These are phyloP conservation scores for Tetramorium simillimum DNA, from an alignment of 1,140 invertebrate species.

Conservation along the genomic window DNA sequence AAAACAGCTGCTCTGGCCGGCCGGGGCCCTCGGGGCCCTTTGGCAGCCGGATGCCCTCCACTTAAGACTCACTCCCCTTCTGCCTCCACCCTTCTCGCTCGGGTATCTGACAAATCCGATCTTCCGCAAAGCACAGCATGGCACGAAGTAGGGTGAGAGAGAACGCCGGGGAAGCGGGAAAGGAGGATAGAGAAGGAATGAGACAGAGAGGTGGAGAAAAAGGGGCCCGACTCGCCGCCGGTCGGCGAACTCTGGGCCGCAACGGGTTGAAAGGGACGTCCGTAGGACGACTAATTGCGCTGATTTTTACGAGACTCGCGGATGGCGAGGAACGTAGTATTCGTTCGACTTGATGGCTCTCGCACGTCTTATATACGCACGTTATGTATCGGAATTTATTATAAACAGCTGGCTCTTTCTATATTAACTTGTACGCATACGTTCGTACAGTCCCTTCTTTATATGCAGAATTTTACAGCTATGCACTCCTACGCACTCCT, in stretches of 20 bases:
- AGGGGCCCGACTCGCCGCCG: constrained; percentile 27
- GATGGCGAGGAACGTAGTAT: background rate
- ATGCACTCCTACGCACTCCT: background rate
- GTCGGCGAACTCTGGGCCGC: constrained; percentile 62
- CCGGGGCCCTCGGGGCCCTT: constrained; percentile 71
- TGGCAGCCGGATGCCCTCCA: constrained; percentile 77
- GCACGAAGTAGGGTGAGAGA: constrained; percentile 37
- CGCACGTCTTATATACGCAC: background rate
- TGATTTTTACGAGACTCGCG: constrained; percentile 50
- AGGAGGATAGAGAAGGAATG: constrained; percentile 35
- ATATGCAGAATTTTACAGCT: background rate
- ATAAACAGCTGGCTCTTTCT: constrained; percentile 11
- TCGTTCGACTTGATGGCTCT: constrained; percentile 9
- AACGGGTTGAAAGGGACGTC: constrained; percentile 49
- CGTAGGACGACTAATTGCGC: constrained; percentile 56
- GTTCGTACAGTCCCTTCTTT: background rate
- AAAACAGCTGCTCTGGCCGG: constrained; percentile 79
- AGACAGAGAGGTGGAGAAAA: constrained; percentile 49
- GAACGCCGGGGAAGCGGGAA: constrained; percentile 40
- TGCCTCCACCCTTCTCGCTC: constrained; percentile 70
- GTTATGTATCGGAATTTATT: constrained; percentile 32
- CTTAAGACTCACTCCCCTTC: constrained; percentile 72
- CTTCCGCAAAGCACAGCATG: constrained; percentile 70
- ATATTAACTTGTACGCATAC: background rate
- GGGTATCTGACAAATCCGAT: constrained; percentile 81